Evolutionary conservation across 1,140 invertebrate species (phyloP), one percentile per base, ranked within the genome.

Genomic region (Papilio xuthus): DNA sequence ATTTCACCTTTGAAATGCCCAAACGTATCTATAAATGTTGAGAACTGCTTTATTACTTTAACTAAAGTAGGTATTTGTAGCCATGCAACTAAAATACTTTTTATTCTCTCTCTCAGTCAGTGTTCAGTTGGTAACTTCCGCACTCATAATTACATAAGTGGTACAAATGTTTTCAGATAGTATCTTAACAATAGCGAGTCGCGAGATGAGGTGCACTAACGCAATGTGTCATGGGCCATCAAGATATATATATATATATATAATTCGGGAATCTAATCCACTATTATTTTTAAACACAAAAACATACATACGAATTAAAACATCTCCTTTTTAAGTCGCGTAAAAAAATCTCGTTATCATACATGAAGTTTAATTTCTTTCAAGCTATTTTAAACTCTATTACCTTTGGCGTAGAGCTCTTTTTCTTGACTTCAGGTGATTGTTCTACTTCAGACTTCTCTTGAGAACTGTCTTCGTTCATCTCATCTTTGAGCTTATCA

Each of bases 401-500:
- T 84, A 94, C 92, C 92, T 94, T 94, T 12, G 92, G 92, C 4
- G 92, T 93, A 41, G 88, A 76, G 72, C 84, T 92, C 84, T 92
- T 92, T 81, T 93, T 93, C 85, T 92, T 93, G 71, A 88, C 79
- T n/a, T 90, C 87, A 0, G 86, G 80, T 0, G 86, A 80, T 13
- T 78, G 76, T 0, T 79, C 84, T 8, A 80, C 82, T 81, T 93
- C 91, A 32, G 83, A 84, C 9, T 87, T 88, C 28, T 90, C 89
- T 82, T 94, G 95, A 72, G 93, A 92, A 80, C 90, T 95, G 84
- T 95, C 93, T 85, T 95, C 85, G 84, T 95, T 84, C 83, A 95
- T 87, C 88, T 95, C 95, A 85, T 96, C 95, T 85, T 95, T 96
- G 50, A 97, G 92, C 85, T 96, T 96, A 83, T 97, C 96, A 82